Evolutionary conservation across 2,113 vertebrate species (phyloP).

Genomic region (Chauna torquata): DNA sequence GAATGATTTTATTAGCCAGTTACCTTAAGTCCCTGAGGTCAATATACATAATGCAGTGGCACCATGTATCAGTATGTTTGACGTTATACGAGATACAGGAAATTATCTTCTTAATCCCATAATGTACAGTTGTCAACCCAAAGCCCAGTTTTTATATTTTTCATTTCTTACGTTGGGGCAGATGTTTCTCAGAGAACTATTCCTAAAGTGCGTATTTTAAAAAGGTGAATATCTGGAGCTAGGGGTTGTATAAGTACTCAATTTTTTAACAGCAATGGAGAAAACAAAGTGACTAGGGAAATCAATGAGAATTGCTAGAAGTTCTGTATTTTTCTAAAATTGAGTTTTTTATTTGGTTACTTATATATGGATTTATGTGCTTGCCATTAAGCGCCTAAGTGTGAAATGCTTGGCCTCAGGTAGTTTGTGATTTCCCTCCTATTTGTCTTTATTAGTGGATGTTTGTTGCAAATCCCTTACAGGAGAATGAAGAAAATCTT

Average conservation of each 20-base stretch:
- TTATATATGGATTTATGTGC: slow-evolving; percentile 42
- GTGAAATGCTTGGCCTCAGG: neutral
- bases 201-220: neutral
- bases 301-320: slow-evolving; percentile 30
- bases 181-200: neutral
- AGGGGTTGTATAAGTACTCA: neutral
- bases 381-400: slow-evolving; percentile 33
- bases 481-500: slow-evolving; percentile 29
- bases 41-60: neutral
- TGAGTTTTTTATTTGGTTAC: slow-evolving; percentile 31
- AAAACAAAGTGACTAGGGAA: slow-evolving; percentile 16
- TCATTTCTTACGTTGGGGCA: neutral
- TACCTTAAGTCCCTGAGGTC: neutral
- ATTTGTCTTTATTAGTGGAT: slow-evolving; percentile 33
- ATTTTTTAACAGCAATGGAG: slow-evolving; percentile 9
- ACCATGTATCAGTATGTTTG: neutral
- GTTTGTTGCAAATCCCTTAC: slow-evolving; percentile 11
- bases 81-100: neutral
- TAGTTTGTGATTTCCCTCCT: neutral
- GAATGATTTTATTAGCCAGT: neutral
- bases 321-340: neutral
- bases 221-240: neutral
- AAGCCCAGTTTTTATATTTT: neutral
- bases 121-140: neutral
- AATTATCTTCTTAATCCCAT: neutral